A percentile compares a stretch with the other conserved stretches of the same genome.
These are phyloP conservation scores for Acromyrmex echinatior DNA, from an alignment of 1,140 invertebrate species.

Conservation along the genomic window DNA sequence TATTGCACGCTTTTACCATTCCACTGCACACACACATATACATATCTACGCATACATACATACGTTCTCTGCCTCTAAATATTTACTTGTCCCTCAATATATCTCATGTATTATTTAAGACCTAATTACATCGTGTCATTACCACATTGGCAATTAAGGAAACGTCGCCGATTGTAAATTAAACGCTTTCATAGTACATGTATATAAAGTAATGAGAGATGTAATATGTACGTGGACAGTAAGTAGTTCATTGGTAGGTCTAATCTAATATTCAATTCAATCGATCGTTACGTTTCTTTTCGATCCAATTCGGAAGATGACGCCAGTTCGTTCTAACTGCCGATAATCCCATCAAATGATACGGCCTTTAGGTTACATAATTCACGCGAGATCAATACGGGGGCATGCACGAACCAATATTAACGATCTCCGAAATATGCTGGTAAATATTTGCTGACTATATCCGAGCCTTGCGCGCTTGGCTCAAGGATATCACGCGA, in stretches of 20 bases:
- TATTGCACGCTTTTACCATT: conserved; percentile 4
- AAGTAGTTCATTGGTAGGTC: background rate
- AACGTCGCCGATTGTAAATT: conserved; percentile 15
- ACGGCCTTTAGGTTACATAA: conserved; percentile 70
- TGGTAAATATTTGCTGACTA: conserved; percentile 76
- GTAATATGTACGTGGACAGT: background rate
- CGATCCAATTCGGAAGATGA: background rate
- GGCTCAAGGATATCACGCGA: conserved; percentile 74
- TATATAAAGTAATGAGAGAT: background rate
- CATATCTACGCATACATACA: too few species aligned
- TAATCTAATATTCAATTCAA: conserved; percentile 1
- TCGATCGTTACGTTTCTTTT: background rate
- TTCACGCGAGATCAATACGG: conserved; percentile 72
- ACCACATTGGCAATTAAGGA: background rate
- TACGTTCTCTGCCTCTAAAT: background rate
- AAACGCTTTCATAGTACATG: background rate
- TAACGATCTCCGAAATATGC: conserved; percentile 78
- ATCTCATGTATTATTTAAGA: conserved; percentile 6
- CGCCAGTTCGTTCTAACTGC: conserved; percentile 12
- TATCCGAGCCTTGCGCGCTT: conserved; percentile 12
- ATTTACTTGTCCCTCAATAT: conserved; percentile 9
- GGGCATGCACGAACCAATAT: conserved; percentile 74
- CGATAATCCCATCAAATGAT: conserved; percentile 69
- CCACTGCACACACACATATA: background rate
- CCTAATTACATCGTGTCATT: background rate